Evolutionary conservation across 1,140 invertebrate genomes (phyloP), one percentile per base, ranked within the genome.

Genomic region (Drosophila ananassae): DNA sequence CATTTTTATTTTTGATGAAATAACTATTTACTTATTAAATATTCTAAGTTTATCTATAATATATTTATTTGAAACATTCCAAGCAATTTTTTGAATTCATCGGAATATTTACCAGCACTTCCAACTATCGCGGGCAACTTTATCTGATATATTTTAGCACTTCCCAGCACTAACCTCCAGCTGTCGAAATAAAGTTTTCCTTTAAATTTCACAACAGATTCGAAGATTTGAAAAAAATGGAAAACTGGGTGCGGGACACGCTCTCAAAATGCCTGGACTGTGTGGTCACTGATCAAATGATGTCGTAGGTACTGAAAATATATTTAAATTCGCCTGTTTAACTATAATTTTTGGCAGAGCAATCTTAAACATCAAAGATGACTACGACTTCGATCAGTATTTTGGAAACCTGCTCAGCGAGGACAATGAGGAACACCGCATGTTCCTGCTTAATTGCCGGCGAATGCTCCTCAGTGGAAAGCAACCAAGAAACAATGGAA

Each of bases 321-420:
- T 12, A 12, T 37, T 3, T 4, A 37, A 12, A 5, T 37, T 37
- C 3, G 12, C 10, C 2, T 12, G 12, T 4, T 4, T 12, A 37
- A 37, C 12, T n/a, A 2, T 37, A 2, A n/a, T 2, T 12, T 37
- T 93, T 63, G 79, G 94, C 13, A 95, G 53, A 94, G 94, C 82
- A 94, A 89, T 96, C 13, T 68, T 94, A 61, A 92, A 93, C 46
- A 95, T 96, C 54, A 92, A 95, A 79, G 93, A 94, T 89, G 93
- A 94, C 71, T 91, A 92, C 56, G 95, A 96, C 81, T 93, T 96
- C 13, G 95, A 96, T 66, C 94, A 95, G 47, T 96, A 96, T 77
- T 94, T 96, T 76, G 93, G 93, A 79, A 95, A 94, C 39, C 92
- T 96, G 46, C 73, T 97, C 0, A 93, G 95, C 90, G 93, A 93